Percentiles rank a stretch among this genome's conserved stretches.
These are phyloP conservation scores for Callyntrura sp. DNA, from an alignment of 2,888 invertebrate genomes.

Conservation along the genomic window DNA sequence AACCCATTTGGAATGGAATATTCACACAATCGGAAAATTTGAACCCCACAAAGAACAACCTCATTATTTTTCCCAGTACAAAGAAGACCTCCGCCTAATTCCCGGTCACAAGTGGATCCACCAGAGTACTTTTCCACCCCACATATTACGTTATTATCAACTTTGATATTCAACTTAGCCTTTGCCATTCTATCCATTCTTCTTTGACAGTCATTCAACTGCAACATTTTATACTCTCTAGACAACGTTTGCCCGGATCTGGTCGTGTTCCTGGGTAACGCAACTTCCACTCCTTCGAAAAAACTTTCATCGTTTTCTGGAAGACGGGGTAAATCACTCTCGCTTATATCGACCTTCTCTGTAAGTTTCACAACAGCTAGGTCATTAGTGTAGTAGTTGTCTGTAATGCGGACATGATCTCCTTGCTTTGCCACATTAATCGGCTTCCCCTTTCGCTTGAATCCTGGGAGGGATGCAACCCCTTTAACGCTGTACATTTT, in stretches of 20 bases:
- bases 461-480: neutral
- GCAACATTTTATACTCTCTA: neutral
- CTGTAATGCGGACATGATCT: neutral
- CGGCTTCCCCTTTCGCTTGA: neutral
- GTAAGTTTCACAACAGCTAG: neutral
- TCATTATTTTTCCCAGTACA: neutral
- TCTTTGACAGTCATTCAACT: neutral
- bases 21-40: conserved; percentile 39
- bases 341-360: neutral
- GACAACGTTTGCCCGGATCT: neutral
- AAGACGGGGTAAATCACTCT: neutral
- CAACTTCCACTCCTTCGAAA: neutral
- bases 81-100: conserved; percentile 50
- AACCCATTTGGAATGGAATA: conserved; percentile 56
- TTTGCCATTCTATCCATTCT: neutral
- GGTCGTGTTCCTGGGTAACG: neutral
- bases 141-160: neutral
- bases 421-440: neutral
- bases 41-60: conserved; percentile 56
- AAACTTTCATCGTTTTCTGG: neutral
- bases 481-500: neutral
- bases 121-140: conserved; percentile 58
- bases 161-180: neutral
- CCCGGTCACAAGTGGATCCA: conserved; percentile 44
- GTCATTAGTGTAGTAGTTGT: neutral